Percentiles rank a stretch among this genome's conserved stretches.
Conservation (phyloP, 2,797 vertebrate genomes). For the Sebastes matsubarae region DNA sequence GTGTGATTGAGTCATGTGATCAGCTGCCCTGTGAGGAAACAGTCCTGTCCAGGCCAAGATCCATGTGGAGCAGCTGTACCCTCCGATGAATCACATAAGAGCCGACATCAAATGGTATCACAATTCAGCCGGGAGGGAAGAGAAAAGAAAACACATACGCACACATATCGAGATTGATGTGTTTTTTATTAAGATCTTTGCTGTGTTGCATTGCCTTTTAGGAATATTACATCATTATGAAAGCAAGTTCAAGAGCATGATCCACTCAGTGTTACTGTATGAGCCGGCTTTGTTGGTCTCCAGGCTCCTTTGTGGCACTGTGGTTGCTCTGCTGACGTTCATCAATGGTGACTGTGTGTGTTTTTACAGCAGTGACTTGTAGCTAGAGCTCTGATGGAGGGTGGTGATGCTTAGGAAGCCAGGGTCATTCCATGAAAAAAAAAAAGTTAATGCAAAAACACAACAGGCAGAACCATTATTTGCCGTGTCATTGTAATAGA, state of each 20-base stretch:
- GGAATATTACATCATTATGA: conserved; percentile 66
- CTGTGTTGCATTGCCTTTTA: conserved; percentile 67
- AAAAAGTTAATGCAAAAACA: conserved; percentile 57
- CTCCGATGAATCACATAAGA: conserved; percentile 73
- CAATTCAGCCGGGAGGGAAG: conserved; percentile 60
- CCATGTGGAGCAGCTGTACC: conserved; percentile 73
- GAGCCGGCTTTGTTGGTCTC: conserved; percentile 52
- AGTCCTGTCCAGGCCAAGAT: conserved; percentile 75
- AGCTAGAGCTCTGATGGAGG: conserved; percentile 38
- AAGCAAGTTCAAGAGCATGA: conserved; percentile 60
- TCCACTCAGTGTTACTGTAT: conserved; percentile 41
- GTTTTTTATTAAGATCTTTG: conserved; percentile 71
- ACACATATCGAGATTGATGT: conserved; percentile 50
- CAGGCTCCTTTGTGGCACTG: conserved; percentile 35
- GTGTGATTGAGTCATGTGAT: conserved; percentile 78
- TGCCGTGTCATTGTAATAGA: conserved; percentile 67
- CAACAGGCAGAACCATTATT: conserved; percentile 52
- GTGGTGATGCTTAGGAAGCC: conserved; percentile 43
- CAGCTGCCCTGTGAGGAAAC: conserved; percentile 69
- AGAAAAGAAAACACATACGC: conserved; percentile 29
- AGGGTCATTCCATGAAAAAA: conserved; percentile 41
- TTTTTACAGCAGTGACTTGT: conserved; percentile 60
- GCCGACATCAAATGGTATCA: conserved; percentile 67
- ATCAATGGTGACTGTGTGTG: conserved; percentile 53
- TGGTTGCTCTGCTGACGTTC: conserved; percentile 49